Conservation (phyloP, 2,888 invertebrate species). For the Andrena minutula region DNA sequence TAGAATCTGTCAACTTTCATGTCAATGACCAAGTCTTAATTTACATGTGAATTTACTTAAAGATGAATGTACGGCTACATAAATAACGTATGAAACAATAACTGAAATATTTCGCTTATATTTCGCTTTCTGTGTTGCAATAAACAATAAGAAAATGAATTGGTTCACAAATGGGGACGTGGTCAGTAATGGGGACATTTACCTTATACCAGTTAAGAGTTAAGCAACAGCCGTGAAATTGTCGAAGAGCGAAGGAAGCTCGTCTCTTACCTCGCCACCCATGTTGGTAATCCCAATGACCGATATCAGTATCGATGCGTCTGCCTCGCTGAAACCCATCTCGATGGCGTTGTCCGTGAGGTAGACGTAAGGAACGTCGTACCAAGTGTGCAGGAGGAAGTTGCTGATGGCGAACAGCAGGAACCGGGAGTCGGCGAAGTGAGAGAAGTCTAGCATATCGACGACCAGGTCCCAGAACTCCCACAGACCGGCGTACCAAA, state of each 20-base stretch:
- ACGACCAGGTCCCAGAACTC: constrained; percentile 92
- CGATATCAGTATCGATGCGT: constrained; percentile 93
- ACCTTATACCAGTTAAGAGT: too few relatives aligned
- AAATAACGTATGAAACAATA: too few relatives aligned
- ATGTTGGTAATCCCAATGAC: constrained; percentile 95
- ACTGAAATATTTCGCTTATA: too few relatives aligned
- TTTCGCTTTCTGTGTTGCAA: too few relatives aligned
- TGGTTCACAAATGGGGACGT: too few relatives aligned
- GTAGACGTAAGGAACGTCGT: constrained; percentile 97
- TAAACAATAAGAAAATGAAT: too few relatives aligned
- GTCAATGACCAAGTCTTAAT: too few relatives aligned
- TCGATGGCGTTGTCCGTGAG: constrained; percentile 92
- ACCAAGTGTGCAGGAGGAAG: constrained; percentile 96
- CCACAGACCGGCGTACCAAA: constrained; percentile 91
- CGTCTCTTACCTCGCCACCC: constrained; percentile 91
- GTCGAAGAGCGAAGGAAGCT: background rate
- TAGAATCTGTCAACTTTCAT: too few relatives aligned
- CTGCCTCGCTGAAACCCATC: constrained; percentile 90
- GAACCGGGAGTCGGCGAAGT: constrained; percentile 91
- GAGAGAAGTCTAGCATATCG: constrained; percentile 93
- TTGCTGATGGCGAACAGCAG: constrained; percentile 94
- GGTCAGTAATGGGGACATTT: too few relatives aligned
- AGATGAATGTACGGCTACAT: too few relatives aligned
- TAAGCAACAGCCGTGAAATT: background rate
- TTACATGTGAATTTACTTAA: too few relatives aligned